Percentiles rank a stretch among this genome's conserved stretches.
These are phyloP conservation scores for Operophtera brumata DNA, from an alignment of 2,888 invertebrate species.

Conservation along the genomic window DNA sequence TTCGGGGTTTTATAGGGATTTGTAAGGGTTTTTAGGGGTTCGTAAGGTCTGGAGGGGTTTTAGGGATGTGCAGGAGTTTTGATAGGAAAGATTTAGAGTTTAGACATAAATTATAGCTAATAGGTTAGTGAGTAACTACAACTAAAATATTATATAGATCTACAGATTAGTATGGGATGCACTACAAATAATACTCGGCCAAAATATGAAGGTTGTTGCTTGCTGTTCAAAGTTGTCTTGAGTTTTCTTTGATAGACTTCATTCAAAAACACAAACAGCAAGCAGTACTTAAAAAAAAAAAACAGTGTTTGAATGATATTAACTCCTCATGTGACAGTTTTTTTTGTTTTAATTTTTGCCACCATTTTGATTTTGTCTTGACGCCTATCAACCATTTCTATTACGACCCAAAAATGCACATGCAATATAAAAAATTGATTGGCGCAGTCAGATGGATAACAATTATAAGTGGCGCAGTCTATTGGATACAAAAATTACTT, in stretches of 20 bases:
- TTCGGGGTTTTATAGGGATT: no score
- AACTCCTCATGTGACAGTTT: neutral
- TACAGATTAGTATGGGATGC: constrained; percentile 14
- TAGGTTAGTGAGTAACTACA: constrained; percentile 11
- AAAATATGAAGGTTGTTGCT: neutral
- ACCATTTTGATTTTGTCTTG: neutral
- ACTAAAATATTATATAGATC: neutral
- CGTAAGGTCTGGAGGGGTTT: no score
- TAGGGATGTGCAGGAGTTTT: no score
- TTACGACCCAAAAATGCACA: no score
- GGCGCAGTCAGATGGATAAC: neutral
- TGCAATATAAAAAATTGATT: neutral
- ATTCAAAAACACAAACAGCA: no score
- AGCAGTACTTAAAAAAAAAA: no score
- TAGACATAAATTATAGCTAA: neutral
- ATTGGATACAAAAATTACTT: neutral
- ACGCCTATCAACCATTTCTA: no score
- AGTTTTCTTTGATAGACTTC: no score
- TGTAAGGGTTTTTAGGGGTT: no score
- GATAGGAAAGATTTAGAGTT: neutral
- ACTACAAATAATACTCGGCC: neutral
- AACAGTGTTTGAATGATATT: no score
- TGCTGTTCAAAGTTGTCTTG: neutral
- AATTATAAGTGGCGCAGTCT: neutral
- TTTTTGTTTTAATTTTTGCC: neutral